Evolutionary conservation across 2,888 invertebrate species (phyloP).

Genomic region (Philopedon plagiatum): DNA sequence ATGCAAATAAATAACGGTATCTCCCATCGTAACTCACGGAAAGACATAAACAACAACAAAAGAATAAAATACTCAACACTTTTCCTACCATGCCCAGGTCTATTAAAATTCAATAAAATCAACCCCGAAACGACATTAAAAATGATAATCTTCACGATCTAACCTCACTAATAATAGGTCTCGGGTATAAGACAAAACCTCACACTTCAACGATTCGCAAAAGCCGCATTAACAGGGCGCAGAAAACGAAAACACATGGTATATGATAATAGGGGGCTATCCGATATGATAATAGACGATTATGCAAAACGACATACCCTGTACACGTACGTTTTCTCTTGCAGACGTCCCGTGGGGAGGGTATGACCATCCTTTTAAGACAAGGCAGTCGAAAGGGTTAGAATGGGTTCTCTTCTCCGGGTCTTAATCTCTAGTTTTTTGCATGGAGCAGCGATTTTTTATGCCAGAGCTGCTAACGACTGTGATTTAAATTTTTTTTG

Average conservation of each 20-base stretch:
- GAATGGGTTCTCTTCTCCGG: conserved; percentile 13
- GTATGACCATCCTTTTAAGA: conserved; percentile 41
- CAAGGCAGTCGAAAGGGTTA: conserved; percentile 48
- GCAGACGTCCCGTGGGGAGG: conserved; percentile 55
- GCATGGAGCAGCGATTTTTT: conserved; percentile 47
- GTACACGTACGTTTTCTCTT: conserved; percentile 42
- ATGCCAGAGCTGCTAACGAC: conserved; percentile 45
- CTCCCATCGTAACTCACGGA: conserved; percentile 7
- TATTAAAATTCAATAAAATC: conserved; percentile 51
- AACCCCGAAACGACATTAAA: conserved; percentile 46
- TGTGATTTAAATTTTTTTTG: conserved; percentile 34
- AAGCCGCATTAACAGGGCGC: conserved; percentile 45
- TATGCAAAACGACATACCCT: conserved; percentile 63
- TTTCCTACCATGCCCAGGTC: conserved; percentile 10
- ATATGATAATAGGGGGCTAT: conserved; percentile 46
- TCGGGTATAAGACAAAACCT: conserved; percentile 60
- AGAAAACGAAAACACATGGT: conserved; percentile 24
- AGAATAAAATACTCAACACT: conserved; percentile 26
- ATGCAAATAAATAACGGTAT: conserved; percentile 28
- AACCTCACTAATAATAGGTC: conserved; percentile 54
- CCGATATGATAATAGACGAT: conserved; percentile 57
- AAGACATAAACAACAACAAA: conserved; percentile 22
- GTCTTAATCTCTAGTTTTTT: conserved; percentile 43
- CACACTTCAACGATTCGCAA: conserved; percentile 59
- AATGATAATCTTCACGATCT: conserved; percentile 56